These are phyloP conservation scores for Anagrus nilaparvatae DNA, from an alignment of 1,140 invertebrate species.

Conservation along the genomic window DNA sequence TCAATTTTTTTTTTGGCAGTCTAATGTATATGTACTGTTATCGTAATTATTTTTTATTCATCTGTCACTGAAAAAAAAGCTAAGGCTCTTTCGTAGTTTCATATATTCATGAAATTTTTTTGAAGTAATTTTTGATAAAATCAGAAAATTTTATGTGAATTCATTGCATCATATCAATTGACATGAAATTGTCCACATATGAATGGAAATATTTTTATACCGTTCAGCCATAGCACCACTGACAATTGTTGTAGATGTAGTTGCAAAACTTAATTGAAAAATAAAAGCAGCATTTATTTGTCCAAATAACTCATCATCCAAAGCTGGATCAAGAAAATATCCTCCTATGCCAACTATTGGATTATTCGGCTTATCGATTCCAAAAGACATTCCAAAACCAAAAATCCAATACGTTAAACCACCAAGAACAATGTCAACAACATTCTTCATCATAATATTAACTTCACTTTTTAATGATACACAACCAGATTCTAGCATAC, in stretches of 20 bases:
- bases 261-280: constrained; percentile 83
- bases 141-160: no score
- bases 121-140: no score
- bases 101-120: no score
- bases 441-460: constrained; percentile 96
- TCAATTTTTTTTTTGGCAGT: no score
- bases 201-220: no score
- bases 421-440: constrained; percentile 84
- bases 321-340: constrained; percentile 51
- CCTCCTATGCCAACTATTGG: constrained; percentile 64
- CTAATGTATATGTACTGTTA: no score
- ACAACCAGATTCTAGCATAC: constrained; percentile 84
- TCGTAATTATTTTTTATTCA: no score
- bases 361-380: constrained; percentile 57
- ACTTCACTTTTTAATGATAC: constrained; percentile 91
- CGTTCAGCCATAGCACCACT: constrained; percentile 84
- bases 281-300: constrained; percentile 71
- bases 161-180: no score
- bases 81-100: no score
- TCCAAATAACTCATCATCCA: constrained; percentile 62
- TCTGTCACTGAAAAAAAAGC: no score
- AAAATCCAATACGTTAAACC: constrained; percentile 91
- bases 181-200: no score
- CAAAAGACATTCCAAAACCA: constrained; percentile 87
- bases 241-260: constrained; percentile 84